Evolutionary conservation across 1,140 invertebrate genomes (phyloP).

Genomic region (Nixonia krombeini): DNA sequence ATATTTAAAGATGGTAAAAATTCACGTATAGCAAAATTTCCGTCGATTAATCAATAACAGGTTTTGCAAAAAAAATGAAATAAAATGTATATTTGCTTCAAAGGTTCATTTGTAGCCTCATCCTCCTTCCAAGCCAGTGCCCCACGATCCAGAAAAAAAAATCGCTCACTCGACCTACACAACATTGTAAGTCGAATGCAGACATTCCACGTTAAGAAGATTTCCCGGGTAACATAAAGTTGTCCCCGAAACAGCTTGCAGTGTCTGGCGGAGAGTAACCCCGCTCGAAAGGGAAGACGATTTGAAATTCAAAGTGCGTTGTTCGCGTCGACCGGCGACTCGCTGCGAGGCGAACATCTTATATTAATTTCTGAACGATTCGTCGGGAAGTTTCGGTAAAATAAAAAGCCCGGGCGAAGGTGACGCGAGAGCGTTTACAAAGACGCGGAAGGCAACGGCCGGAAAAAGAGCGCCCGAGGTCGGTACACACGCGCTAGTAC

Average conservation of each 20-base stretch:
- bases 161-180: too few relatives aligned
- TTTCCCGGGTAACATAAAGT: neutral
- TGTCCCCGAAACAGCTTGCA: neutral
- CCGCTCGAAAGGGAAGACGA: conserved; percentile 4
- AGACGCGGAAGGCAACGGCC: conserved; percentile 37
- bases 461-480: conserved; percentile 48
- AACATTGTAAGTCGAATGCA: too few relatives aligned
- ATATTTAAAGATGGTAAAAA: too few relatives aligned
- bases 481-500: conserved; percentile 38
- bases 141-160: too few relatives aligned
- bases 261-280: neutral
- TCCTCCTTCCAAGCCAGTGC: too few relatives aligned
- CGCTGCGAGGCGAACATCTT: conserved; percentile 3
- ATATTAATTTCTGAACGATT: conserved; percentile 35
- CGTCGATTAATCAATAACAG: too few relatives aligned
- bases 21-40: too few relatives aligned
- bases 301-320: conserved; percentile 11
- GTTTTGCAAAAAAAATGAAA: too few relatives aligned
- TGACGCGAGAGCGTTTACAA: conserved; percentile 40
- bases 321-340: conserved; percentile 1
- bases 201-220: neutral
- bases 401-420: conserved; percentile 41
- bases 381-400: conserved; percentile 11
- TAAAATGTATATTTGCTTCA: too few relatives aligned
- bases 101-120: too few relatives aligned